Evolutionary conservation across 2,888 invertebrate genomes (phyloP).

Genomic region (Dryocosmus kuriphilus): DNA sequence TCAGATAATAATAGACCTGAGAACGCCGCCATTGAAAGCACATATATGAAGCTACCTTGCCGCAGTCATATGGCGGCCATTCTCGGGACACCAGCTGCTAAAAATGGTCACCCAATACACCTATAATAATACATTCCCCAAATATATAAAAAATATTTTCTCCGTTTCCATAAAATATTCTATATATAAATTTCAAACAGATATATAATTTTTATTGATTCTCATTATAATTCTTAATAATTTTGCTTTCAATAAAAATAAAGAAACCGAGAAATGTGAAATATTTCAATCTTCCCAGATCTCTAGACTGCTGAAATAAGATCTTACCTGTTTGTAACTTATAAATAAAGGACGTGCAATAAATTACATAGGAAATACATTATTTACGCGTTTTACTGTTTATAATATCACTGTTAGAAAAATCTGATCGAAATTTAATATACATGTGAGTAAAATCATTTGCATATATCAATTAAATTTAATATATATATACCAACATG

Average conservation of each 20-base stretch:
- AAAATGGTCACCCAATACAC: neutral
- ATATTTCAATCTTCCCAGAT: too few relatives aligned
- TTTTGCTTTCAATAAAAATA: neutral
- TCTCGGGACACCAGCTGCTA: neutral
- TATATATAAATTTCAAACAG: too few relatives aligned
- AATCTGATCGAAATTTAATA: too few relatives aligned
- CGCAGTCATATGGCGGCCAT: conserved; percentile 6
- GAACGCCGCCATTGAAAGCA: neutral
- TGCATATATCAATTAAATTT: too few relatives aligned
- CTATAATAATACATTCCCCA: neutral
- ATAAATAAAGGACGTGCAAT: neutral
- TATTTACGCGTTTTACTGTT: neutral
- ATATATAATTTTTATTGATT: too few relatives aligned
- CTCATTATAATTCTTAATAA: neutral
- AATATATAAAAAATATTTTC: neutral
- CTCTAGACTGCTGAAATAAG: too few relatives aligned
- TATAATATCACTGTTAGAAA: too few relatives aligned
- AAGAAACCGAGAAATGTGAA: neutral
- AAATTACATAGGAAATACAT: neutral
- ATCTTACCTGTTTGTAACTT: too few relatives aligned
- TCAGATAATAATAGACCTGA: too few relatives aligned
- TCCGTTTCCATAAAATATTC: too few relatives aligned
- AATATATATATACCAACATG: too few relatives aligned
- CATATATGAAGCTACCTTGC: neutral
- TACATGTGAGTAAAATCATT: too few relatives aligned